phyloP scores from a whole-genome alignment of 1,140 invertebrate species.

The Globodera ellingtonae region DNA sequence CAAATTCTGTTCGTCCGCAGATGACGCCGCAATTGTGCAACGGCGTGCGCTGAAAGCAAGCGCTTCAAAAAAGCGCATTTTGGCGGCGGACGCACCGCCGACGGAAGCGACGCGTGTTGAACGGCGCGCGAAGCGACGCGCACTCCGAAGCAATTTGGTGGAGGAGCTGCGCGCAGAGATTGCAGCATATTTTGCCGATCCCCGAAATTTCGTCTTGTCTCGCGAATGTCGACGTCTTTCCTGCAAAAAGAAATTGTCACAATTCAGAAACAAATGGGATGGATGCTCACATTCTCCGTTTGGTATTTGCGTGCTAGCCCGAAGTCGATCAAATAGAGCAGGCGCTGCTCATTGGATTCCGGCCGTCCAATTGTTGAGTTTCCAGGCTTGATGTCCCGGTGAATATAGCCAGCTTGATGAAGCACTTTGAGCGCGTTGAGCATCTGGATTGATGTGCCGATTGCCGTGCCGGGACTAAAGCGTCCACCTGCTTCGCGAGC shows the following conservation, averaged over 20 bases:
- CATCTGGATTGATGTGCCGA: not conserved
- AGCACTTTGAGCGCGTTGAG: not conserved
- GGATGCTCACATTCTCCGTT: not conserved
- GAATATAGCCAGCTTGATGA: not conserved
- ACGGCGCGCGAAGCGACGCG: not conserved
- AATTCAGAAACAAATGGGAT: not conserved
- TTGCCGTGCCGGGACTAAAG: not conserved
- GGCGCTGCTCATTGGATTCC: not conserved
- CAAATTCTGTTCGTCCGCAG: not conserved
- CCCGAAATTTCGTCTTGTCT: not conserved
- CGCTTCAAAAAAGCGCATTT: slow-evolving; percentile 7
- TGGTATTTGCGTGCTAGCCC: slow-evolving; percentile 6
- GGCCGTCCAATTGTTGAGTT: not conserved
- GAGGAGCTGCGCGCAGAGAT: not conserved
- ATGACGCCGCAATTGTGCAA: not conserved
- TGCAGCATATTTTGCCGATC: slow-evolving; percentile 4
- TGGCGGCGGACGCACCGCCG: slow-evolving; percentile 20
- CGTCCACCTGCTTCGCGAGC: not conserved
- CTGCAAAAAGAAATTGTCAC: not conserved
- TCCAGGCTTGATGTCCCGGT: slow-evolving; percentile 17
- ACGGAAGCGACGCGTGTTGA: slow-evolving; percentile 16
- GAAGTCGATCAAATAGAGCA: slow-evolving; percentile 12
- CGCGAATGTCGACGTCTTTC: not conserved
- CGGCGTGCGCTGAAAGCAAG: not conserved
- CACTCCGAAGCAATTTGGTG: not conserved